Base-by-base conservation (phyloP, 2,113 vertebrate genomes). In the Coptodon rendalli region DNA sequence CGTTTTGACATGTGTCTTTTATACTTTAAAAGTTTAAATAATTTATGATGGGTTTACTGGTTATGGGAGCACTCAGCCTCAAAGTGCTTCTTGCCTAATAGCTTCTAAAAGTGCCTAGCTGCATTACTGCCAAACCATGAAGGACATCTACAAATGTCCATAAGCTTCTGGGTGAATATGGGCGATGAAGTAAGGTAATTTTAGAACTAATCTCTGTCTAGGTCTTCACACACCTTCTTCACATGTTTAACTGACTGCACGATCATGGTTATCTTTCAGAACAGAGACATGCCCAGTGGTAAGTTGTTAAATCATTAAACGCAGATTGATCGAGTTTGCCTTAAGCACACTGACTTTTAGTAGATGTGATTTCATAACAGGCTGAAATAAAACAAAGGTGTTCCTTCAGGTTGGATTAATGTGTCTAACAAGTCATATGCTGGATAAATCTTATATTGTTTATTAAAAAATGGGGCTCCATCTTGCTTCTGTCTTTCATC, bases 161-260 rank as follows among this genome's bases (percentile, higher is more conserved):
- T 22, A 68, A 40, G 36, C 7, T 40, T 68, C 0, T 43, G 17
- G 7, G 36, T 16, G 66, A 71, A 12, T 27, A 9, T 2, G 6
- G 38, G 66, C 7, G 0, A 71, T 24, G 22, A 71, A 43, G 66
- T 43, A 22, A 22, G 19, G 11, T 43, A 1, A 71, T 22, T 68
- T 68, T 22, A 68, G 63, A 40, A 40, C 0, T 11, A 22, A 40
- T 40, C n/a, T 4, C 36, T 5, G 3, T 14, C 34, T 68, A 9
- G 63, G 0, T 40, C 63, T 5, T 68, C 34, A 68, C 63, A 1
- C 0, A 24, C 36, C 19, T 71, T 43, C 66, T 24, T 71, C 66
- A 71, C 38, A 0, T 9, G 12, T 24, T 40, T 7, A 43, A 71
- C 38, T 43, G 36, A 71, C 34, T 40, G 0, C n/a, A 0, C 6